phyloP scores from a whole-genome alignment of 1,140 invertebrate genomes.

The Drosophila obscura region DNA sequence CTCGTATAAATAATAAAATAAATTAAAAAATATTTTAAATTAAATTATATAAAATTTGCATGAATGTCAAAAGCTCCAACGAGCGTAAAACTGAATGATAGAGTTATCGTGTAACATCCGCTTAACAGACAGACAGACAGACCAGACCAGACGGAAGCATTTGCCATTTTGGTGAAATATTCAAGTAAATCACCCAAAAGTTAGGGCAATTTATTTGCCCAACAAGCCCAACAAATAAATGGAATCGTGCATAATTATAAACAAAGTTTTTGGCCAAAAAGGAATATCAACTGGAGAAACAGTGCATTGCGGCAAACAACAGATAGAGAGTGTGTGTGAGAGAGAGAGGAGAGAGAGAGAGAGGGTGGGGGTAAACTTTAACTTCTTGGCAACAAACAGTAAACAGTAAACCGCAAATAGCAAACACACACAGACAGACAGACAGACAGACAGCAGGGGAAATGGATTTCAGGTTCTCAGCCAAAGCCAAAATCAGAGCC shows the following conservation, averaged over 20 bases:
- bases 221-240: conserved; percentile 39
- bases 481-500: conserved; percentile 67
- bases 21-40: no score
- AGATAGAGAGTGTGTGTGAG: background rate
- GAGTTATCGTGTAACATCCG: no score
- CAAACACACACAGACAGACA: conserved; percentile 40
- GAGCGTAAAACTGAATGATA: no score
- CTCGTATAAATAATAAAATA: no score
- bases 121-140: no score
- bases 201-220: conserved; percentile 45
- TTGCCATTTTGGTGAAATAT: conserved; percentile 22
- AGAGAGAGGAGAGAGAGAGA: background rate
- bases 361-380: conserved; percentile 7
- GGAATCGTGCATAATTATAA: conserved; percentile 65
- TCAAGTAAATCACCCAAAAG: conserved; percentile 20
- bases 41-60: no score
- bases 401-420: conserved; percentile 59
- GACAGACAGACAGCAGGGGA: conserved; percentile 5
- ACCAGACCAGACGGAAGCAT: background rate
- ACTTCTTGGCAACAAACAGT: conserved; percentile 71
- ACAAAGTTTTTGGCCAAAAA: conserved; percentile 39
- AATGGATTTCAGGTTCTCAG: conserved; percentile 41
- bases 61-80: no score
- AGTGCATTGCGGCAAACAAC: conserved; percentile 51
- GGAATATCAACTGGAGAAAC: conserved; percentile 27